Base-by-base conservation (phyloP, 2,797 vertebrate species). In the Malacoctenus gilli region DNA sequence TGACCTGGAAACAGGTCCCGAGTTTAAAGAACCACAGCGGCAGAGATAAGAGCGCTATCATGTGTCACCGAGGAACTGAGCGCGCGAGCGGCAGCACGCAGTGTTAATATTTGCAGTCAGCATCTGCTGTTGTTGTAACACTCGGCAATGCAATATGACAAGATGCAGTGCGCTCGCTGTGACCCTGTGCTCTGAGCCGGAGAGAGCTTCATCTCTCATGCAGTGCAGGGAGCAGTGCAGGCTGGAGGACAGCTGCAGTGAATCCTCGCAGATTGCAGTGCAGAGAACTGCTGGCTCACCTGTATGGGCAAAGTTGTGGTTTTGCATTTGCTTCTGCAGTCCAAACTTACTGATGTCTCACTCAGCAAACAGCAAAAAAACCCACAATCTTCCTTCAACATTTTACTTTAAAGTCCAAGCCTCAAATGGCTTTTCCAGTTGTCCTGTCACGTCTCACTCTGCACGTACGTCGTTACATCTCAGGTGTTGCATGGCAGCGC, bases 61-160 rank as follows among this genome's bases (percentile, higher is more conserved):
- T 57, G 31, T 68, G 53, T 36, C 9, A 32, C 9, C 2, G 25
- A 31, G 13, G 38, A 40, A 5, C 10, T 19, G 14, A 44, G 50
- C 25, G 36, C 51, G 34, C 19, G 12, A 36, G 30, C 13, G 47
- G 54, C 41, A 43, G 44, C 42, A 37, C 12, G 31, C 22, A 21
- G 49, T 35, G 51, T 37, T 58, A 22, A 70, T 61, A 50, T 56
- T 53, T 63, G 13, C 55, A 37, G 41, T 28, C 18, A 9, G 41
- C 49, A 37, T 57, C 52, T 62, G 56, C 8, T 46, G 16, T 35
- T 57, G 34, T 25, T 31, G 5, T 25, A 54, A 50, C 32, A 51
- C 41, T 22, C 9, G 36, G 0, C 31, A 34, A 30, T 31, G 11
- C 4, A 19, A 1, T 51, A 32, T 51, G 63, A 42, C 20, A 13